These are phyloP conservation scores for Synanthedon vespiformis DNA, from an alignment of 2,888 invertebrate genomes.

Conservation along the genomic window DNA sequence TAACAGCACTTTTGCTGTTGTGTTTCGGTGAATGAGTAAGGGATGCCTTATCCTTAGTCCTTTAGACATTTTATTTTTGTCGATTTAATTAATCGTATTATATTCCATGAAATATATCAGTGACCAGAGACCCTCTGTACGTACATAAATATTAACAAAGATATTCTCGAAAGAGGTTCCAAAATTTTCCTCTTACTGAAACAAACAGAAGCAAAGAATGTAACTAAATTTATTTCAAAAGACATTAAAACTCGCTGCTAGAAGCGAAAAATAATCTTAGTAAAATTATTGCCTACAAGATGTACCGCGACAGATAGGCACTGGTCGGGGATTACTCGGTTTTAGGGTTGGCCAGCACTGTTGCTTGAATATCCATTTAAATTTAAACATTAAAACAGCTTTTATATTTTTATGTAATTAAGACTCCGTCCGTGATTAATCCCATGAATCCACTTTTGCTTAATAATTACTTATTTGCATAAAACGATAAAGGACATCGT, in stretches of 20 bases:
- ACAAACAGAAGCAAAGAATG: slow-evolving; percentile 25
- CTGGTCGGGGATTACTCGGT: slow-evolving; percentile 27
- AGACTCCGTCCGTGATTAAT: background rate
- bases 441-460: background rate
- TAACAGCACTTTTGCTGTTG: no score
- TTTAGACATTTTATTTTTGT: no score
- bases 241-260: slow-evolving; percentile 63
- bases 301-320: slow-evolving; percentile 49
- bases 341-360: background rate
- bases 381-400: background rate
- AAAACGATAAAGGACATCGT: no score
- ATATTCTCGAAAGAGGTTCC: no score
- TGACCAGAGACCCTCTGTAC: no score
- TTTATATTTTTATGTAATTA: background rate
- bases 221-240: slow-evolving; percentile 58
- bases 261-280: slow-evolving; percentile 63
- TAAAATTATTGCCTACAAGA: slow-evolving; percentile 61
- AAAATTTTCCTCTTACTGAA: background rate
- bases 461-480: no score
- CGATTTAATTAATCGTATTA: no score
- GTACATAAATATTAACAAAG: no score
- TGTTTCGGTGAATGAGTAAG: no score
- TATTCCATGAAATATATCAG: no score
- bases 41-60: no score
- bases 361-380: background rate